Conservation (phyloP, 2,888 invertebrate species). For the Drosophila longiperda region DNA sequence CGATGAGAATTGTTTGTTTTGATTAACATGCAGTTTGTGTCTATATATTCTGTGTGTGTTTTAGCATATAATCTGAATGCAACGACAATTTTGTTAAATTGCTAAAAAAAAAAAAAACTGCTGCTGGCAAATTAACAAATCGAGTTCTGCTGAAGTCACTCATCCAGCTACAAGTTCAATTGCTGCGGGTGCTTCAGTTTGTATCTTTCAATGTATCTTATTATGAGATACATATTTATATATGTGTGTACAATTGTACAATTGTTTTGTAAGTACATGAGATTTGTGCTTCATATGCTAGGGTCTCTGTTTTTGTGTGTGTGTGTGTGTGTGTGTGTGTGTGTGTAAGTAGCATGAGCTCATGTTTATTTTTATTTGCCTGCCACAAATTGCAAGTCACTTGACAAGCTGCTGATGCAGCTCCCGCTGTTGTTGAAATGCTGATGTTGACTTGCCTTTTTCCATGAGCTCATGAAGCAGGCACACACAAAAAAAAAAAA, state of each 20-base stretch:
- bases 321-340: constrained; percentile 59
- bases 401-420: constrained; percentile 84
- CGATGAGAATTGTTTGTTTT: constrained; percentile 11
- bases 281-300: constrained; percentile 45
- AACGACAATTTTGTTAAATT: constrained; percentile 25
- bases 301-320: constrained; percentile 18
- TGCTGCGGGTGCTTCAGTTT: constrained; percentile 70
- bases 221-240: constrained; percentile 12
- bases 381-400: constrained; percentile 83
- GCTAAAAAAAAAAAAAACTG: constrained; percentile 5
- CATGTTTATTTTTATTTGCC: constrained; percentile 82
- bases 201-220: constrained; percentile 25
- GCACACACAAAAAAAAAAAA: constrained; percentile 14
- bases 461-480: constrained; percentile 70
- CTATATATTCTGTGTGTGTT: constrained; percentile 7
- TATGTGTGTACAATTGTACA: constrained; percentile 21
- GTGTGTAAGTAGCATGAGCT: constrained; percentile 82
- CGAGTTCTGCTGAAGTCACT: constrained; percentile 42
- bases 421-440: constrained; percentile 83
- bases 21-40: constrained; percentile 20
- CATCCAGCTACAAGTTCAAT: constrained; percentile 58
- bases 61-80: constrained; percentile 13
- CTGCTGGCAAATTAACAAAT: constrained; percentile 49
- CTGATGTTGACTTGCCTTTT: constrained; percentile 82
- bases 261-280: constrained; percentile 59